These are phyloP conservation scores for Arenaria interpres DNA, from an alignment of 2,113 vertebrate species.

Conservation along the genomic window DNA sequence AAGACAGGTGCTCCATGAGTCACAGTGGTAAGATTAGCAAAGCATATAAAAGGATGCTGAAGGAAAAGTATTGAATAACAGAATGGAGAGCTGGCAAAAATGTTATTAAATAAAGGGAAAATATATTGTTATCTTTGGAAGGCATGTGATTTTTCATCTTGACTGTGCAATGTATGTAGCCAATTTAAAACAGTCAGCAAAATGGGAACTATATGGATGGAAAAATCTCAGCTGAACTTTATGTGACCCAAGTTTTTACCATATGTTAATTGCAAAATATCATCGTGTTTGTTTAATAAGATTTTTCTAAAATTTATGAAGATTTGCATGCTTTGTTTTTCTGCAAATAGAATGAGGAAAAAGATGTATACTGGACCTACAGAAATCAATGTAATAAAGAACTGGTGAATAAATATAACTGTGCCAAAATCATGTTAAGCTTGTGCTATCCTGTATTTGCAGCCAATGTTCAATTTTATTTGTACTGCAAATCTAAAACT, in stretches of 20 bases:
- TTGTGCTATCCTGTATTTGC: not conserved
- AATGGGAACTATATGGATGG: not conserved
- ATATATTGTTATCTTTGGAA: not conserved
- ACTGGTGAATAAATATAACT: not conserved
- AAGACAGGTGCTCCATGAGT: not conserved
- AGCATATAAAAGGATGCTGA: not conserved
- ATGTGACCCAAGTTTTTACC: not conserved
- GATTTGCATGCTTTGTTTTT: not conserved
- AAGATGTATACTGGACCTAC: not conserved
- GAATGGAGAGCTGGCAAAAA: not conserved
- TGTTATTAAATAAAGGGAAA: not conserved
- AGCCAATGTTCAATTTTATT: not conserved
- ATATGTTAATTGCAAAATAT: not conserved
- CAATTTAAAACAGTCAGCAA: not conserved
- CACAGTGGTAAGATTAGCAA: not conserved
- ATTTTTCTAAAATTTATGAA: not conserved
- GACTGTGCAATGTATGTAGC: not conserved
- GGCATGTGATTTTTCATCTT: not conserved
- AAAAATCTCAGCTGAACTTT: not conserved
- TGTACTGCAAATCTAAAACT: not conserved
- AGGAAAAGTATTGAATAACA: not conserved
- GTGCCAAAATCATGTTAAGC: not conserved
- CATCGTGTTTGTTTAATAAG: not conserved
- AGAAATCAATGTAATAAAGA: not conserved
- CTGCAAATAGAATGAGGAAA: not conserved